These are phyloP conservation scores for Euclidia mi DNA, from an alignment of 2,888 invertebrate genomes.

Conservation along the genomic window DNA sequence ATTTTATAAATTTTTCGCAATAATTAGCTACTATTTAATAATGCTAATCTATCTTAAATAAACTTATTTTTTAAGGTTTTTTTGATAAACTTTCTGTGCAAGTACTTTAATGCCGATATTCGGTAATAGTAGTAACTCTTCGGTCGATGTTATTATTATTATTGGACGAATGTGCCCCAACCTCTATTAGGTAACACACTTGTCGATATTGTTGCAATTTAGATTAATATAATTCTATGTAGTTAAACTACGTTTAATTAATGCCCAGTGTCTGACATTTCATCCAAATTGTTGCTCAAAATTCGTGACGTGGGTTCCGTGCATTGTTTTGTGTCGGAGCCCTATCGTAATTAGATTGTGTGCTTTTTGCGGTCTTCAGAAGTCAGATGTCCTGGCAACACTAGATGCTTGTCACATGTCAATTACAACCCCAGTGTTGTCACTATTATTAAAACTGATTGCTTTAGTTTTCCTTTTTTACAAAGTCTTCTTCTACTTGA, in stretches of 20 bases:
- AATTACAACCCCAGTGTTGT: conserved; percentile 37
- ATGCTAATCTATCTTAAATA: conserved; percentile 13
- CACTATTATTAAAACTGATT: conserved; percentile 11
- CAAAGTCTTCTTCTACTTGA: conserved; percentile 6
- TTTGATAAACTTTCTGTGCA: conserved; percentile 17
- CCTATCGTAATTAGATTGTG: conserved; percentile 51
- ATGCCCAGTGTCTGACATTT: conserved; percentile 59
- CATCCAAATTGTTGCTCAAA: conserved; percentile 62
- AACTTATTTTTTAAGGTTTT: conserved; percentile 30
- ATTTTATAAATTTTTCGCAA: conserved; percentile 24
- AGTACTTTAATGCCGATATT: conserved; percentile 26
- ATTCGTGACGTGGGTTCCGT: conserved; percentile 31
- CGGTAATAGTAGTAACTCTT: conserved; percentile 21
- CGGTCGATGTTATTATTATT: conserved; percentile 26
- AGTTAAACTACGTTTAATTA: conserved; percentile 58
- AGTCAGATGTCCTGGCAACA: conserved; percentile 31
- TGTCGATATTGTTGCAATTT: conserved; percentile 43
- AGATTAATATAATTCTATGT: conserved; percentile 45
- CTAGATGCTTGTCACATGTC: conserved; percentile 37
- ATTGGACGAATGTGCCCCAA: conserved; percentile 24
- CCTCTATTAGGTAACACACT: conserved; percentile 24
- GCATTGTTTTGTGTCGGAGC: conserved; percentile 29
- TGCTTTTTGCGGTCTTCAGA: conserved; percentile 58
- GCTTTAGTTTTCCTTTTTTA: conserved; percentile 16
- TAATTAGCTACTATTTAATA: conserved; percentile 39